Evolutionary conservation across 2,888 invertebrate species (phyloP).

Genomic region (Polydrusus tereticollis): DNA sequence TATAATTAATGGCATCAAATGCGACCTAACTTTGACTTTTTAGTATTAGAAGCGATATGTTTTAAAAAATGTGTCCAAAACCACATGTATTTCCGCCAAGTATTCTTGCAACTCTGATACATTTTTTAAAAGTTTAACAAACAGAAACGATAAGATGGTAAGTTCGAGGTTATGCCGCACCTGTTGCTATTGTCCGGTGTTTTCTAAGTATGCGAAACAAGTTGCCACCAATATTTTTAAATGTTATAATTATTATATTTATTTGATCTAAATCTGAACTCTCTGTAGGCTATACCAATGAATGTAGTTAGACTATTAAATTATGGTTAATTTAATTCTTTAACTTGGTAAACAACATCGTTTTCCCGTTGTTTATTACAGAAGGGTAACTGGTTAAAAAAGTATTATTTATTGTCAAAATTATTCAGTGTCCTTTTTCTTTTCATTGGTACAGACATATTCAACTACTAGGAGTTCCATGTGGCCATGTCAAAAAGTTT

Average conservation of each 20-base stretch:
- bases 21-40: conserved; percentile 17
- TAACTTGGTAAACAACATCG: conserved; percentile 22
- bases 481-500: conserved; percentile 63
- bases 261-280: conserved; percentile 52
- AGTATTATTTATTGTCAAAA: conserved; percentile 27
- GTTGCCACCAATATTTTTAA: conserved; percentile 15
- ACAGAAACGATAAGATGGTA: background rate
- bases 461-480: conserved; percentile 61
- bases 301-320: conserved; percentile 42
- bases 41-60: conserved; percentile 24
- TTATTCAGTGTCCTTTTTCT: conserved; percentile 34
- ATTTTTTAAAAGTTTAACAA: conserved; percentile 33
- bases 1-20: background rate
- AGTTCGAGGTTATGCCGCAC: conserved; percentile 20
- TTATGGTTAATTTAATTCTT: conserved; percentile 25
- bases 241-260: conserved; percentile 13
- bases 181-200: background rate
- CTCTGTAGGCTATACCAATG: conserved; percentile 58
- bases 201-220: conserved; percentile 9
- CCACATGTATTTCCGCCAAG: conserved; percentile 11
- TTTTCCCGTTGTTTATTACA: conserved; percentile 19
- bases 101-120: conserved; percentile 42
- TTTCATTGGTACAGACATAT: conserved; percentile 60
- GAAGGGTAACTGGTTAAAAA: conserved; percentile 25
- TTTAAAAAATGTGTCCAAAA: conserved; percentile 41